Evolutionary conservation across 2,113 vertebrate species (phyloP), one percentile per base, ranked within the genome.

Genomic region (Myrmecophaga tridactyla): DNA sequence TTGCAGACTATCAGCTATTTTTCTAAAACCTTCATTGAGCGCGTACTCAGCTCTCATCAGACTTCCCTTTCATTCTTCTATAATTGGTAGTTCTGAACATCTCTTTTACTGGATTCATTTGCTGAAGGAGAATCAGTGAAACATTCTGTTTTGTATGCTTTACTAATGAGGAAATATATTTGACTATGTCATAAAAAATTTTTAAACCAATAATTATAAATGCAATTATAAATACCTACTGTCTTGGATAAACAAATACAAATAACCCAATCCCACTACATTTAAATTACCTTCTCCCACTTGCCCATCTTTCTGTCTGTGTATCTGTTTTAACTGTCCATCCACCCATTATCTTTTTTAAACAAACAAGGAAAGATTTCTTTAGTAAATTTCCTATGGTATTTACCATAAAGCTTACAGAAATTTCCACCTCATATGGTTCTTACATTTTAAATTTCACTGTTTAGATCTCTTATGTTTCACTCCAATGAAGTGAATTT

Each of bases 81-180:
- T 75, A 65, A 63, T 13, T 11, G 3, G n/a, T 84, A 7, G 15
- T 70, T 41, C 48, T 58, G 6, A 92, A 31, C 17, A 62, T 90
- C 65, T 43, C 82, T 53, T 87, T 85, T 43, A 86, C 7, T 63
- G 48, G 34, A 82, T 78, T 89, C 46, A 58, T 76, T 81, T 86
- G 51, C 12, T 41, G 14, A 91, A 81, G 34, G 29, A 85, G 41
- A 95, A 94, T 91, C 60, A 82, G 67, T 92, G 62, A 70, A 89
- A 90, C 20, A 58, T 51, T 84, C 48, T 80, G 10, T 58, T 53
- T 14, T 62, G 3, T 86, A 58, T 65, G 43, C 12, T 89, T 89
- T 14, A 56, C 62, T 93, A 83, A 72, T 72, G 60, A 76, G 8
- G 18, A 87, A 90, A 78, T 41, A 60, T 41, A 88, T 29, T 65